phyloP scores from a whole-genome alignment of 2,797 vertebrate genomes.

The Allobates femoralis region DNA sequence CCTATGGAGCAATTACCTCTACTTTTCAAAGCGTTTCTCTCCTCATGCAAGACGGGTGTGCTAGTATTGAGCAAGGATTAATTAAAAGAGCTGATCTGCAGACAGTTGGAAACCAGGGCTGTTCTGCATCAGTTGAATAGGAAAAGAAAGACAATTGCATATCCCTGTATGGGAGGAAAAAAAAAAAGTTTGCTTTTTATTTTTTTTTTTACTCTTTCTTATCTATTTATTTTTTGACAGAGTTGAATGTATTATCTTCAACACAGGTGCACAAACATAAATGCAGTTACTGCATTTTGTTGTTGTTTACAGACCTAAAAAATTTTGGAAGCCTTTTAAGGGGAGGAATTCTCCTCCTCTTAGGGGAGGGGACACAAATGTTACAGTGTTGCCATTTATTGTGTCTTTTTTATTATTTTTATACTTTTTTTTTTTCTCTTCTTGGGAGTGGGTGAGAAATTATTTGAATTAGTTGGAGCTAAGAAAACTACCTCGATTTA shows the following conservation, averaged over 20 bases:
- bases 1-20: constrained; percentile 97
- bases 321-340: constrained; percentile 32
- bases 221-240: constrained; percentile 99
- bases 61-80: constrained; percentile 71
- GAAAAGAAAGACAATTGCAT: constrained; percentile 48
- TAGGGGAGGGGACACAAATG: constrained; percentile 90
- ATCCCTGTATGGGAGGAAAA: constrained; percentile 27
- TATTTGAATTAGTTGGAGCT: constrained; percentile 74
- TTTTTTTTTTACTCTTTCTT: constrained; percentile 77
- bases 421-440: constrained; percentile 89
- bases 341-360: constrained; percentile 1
- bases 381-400: constrained; percentile 89
- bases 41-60: constrained; percentile 94
- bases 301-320: constrained; percentile 88
- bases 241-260: constrained; percentile 99
- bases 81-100: constrained; percentile 70
- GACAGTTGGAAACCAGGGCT: constrained; percentile 54
- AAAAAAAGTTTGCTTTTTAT: constrained; percentile 54
- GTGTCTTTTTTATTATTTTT: constrained; percentile 54
- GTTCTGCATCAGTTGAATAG: constrained; percentile 67
- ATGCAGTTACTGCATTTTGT: constrained; percentile 92
- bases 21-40: constrained; percentile 97
- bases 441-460: constrained; percentile 79
- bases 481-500: constrained; percentile 93
- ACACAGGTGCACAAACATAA: constrained; percentile 92